Base-by-base conservation (phyloP, 2,888 invertebrate species). In the Smittia aterrima region DNA sequence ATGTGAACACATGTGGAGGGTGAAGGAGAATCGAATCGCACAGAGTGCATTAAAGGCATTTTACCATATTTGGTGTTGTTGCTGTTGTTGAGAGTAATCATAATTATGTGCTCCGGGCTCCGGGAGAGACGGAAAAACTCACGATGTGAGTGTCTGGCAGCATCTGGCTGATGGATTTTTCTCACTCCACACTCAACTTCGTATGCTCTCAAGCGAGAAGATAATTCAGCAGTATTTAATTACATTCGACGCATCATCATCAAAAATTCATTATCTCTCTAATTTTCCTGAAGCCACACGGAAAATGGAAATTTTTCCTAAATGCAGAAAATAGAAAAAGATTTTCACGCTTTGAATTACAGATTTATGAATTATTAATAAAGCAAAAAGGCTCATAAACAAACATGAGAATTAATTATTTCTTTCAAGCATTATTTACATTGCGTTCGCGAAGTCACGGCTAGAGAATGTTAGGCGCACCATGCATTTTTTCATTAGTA, bases 351-450 rank as follows among this genome's bases (percentile, higher is more conserved):
- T 58, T 20, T 58, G 22, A 22, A 22, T 18, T 13, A 47, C 11
- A 47, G 16, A 47, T 32, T 47, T 47, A 70, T 70, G 54, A 70
- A 27, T 70, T 70, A 70, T 54, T 70, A 70, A 70, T 54, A 67
- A 47, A 2, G 11, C n/a, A n/a, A n/a, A n/a, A n/a, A n/a, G n/a
- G n/a, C n/a, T 3, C 32, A 32, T 32, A 6, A 32, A 9, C 9
- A 32, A 32, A 32, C 40, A 72, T 24, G 72, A 72, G 32, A 58
- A 72, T 72, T 27, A 72, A 72, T 72, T 32, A 62, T 32, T 62
- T 72, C 53, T 72, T 72, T 27, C 62, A 72, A 72, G 72, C 72
- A 72, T 72, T 72, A 72, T 72, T 70, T 62, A 38, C 72, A 72
- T 72, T 72, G 20, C 18, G 16, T n/a, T 22, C 4, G 25, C 25